Evolutionary conservation across 2,888 invertebrate genomes (phyloP).

Genomic region (Hipparchia semele): DNA sequence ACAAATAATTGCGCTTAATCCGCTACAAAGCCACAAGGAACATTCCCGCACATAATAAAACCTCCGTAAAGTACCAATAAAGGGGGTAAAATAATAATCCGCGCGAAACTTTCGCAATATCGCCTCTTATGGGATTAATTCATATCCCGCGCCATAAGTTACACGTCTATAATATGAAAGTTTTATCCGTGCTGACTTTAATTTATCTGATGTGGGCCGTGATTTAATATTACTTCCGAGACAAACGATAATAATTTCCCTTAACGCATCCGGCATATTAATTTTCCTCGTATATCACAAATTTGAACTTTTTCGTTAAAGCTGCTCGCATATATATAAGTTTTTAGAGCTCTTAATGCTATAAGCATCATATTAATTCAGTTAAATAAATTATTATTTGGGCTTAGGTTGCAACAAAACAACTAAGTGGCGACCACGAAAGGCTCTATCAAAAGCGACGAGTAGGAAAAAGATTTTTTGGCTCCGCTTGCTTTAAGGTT

Average conservation of each 20-base stretch:
- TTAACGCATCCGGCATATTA: slow-evolving; percentile 27
- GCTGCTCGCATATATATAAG: neutral
- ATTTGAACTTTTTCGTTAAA: slow-evolving; percentile 6
- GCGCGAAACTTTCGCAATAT: slow-evolving; percentile 61
- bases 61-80: slow-evolving; percentile 50
- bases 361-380: too few relatives aligned
- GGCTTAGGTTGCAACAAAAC: too few relatives aligned
- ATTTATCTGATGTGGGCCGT: slow-evolving; percentile 46
- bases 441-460: too few relatives aligned
- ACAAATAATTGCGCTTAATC: slow-evolving; percentile 41
- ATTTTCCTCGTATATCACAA: slow-evolving; percentile 7
- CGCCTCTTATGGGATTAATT: slow-evolving; percentile 62
- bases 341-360: too few relatives aligned
- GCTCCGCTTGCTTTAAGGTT: too few relatives aligned
- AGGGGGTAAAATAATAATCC: slow-evolving; percentile 53
- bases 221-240: slow-evolving; percentile 42
- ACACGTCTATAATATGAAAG: slow-evolving; percentile 49
- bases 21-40: slow-evolving; percentile 42
- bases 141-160: slow-evolving; percentile 58
- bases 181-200: slow-evolving; percentile 56
- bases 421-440: too few relatives aligned
- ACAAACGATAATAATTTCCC: slow-evolving; percentile 36
- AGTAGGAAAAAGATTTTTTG: too few relatives aligned
- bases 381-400: too few relatives aligned
- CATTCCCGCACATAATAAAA: slow-evolving; percentile 39